Evolutionary conservation across 2,888 invertebrate genomes (phyloP).

Genomic region (Cremastobaeus sp.): DNA sequence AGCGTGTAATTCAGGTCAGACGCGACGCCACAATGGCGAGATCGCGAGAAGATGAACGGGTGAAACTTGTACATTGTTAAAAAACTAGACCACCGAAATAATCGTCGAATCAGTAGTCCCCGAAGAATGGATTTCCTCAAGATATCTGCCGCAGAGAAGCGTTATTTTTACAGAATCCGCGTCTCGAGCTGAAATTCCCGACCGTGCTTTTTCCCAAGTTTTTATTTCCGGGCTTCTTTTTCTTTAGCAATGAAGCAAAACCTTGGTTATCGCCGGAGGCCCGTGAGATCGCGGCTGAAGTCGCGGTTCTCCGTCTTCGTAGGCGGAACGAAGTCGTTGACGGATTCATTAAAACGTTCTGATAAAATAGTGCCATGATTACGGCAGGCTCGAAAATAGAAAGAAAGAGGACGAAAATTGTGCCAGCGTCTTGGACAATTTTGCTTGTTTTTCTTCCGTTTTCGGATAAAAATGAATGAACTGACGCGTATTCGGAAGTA

Average conservation of each 20-base stretch:
- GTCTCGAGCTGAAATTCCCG: slow-evolving; percentile 44
- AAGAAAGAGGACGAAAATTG: slow-evolving; percentile 45
- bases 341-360: slow-evolving; percentile 62
- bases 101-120: slow-evolving; percentile 48
- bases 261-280: slow-evolving; percentile 60
- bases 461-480: slow-evolving; percentile 20
- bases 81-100: slow-evolving; percentile 58
- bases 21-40: slow-evolving; percentile 23
- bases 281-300: slow-evolving; percentile 52
- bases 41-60: slow-evolving; percentile 20
- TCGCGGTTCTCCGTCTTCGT: slow-evolving; percentile 15
- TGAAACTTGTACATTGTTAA: slow-evolving; percentile 57
- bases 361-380: slow-evolving; percentile 62
- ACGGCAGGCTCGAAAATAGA: slow-evolving; percentile 55
- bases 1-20: slow-evolving; percentile 21
- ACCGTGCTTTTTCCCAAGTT: slow-evolving; percentile 53
- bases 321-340: slow-evolving; percentile 49
- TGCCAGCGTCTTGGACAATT: slow-evolving; percentile 42
- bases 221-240: slow-evolving; percentile 57
- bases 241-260: slow-evolving; percentile 44
- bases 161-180: slow-evolving; percentile 52
- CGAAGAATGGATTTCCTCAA: slow-evolving; percentile 56
- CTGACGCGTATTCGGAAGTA: slow-evolving; percentile 11
- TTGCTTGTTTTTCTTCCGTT: slow-evolving; percentile 4
- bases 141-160: slow-evolving; percentile 35